Evolutionary conservation across 2,888 invertebrate species (phyloP).

Genomic region (Epinotia bilunana): DNA sequence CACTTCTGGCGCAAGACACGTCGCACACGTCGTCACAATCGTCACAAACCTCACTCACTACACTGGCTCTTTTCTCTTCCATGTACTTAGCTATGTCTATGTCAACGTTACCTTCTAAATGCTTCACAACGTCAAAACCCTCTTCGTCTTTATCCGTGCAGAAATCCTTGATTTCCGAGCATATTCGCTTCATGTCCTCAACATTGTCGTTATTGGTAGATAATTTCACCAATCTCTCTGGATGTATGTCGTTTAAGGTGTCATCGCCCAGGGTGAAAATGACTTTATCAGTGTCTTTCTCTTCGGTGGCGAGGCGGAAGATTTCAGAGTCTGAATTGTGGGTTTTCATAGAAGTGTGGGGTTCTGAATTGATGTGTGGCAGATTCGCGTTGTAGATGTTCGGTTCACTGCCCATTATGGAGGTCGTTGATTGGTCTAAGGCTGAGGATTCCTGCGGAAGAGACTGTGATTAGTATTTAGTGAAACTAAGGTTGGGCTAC

Average conservation of each 20-base stretch:
- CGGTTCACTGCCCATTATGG: constrained; percentile 81
- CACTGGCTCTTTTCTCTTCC: constrained; percentile 53
- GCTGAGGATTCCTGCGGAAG: constrained; percentile 66
- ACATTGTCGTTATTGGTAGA: constrained; percentile 74
- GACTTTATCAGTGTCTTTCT: constrained; percentile 58
- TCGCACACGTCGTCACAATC: constrained; percentile 63
- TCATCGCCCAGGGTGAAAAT: constrained; percentile 74
- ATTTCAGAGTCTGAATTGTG: constrained; percentile 78
- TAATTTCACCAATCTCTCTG: constrained; percentile 65
- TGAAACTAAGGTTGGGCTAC: background rate
- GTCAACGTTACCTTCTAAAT: constrained; percentile 55
- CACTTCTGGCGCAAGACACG: constrained; percentile 64
- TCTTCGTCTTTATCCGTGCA: constrained; percentile 59
- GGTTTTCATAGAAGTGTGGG: constrained; percentile 56
- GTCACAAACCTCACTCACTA: constrained; percentile 48
- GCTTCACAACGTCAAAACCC: constrained; percentile 62
- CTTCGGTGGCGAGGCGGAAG: constrained; percentile 53
- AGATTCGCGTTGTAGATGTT: constrained; percentile 76
- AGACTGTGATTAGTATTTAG: constrained; percentile 17
- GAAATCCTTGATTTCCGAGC: constrained; percentile 71
- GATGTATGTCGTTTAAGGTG: constrained; percentile 52
- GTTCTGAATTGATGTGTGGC: constrained; percentile 53
- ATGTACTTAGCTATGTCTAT: constrained; percentile 57
- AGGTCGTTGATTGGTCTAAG: constrained; percentile 73
- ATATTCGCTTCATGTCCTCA: constrained; percentile 71